These are phyloP conservation scores for Chloroceryle aenea DNA, from an alignment of 2,113 vertebrate species.

Conservation along the genomic window DNA sequence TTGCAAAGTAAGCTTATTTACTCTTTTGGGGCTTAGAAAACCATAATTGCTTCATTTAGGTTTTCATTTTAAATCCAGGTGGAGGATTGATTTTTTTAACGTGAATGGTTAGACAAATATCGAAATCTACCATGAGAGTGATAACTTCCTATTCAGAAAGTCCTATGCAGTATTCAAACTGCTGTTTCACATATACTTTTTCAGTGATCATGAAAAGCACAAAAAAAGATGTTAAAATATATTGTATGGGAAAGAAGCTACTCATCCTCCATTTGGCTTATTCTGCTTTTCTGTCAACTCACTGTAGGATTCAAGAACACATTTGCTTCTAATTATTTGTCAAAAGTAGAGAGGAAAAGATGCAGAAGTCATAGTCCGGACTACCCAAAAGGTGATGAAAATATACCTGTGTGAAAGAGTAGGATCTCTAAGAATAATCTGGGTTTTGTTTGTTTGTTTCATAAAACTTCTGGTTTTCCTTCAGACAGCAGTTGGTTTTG, in stretches of 20 bases:
- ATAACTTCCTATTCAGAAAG: not conserved
- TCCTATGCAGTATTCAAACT: not conserved
- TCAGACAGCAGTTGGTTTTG: not conserved
- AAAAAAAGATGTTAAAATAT: not conserved
- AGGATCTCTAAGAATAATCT: not conserved
- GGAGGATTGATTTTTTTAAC: not conserved
- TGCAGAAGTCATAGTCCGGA: not conserved
- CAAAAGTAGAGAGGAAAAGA: not conserved
- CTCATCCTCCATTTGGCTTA: not conserved
- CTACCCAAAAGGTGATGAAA: not conserved
- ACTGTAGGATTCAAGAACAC: not conserved
- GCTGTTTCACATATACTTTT: not conserved
- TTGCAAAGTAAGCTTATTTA: not conserved
- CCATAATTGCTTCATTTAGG: not conserved
- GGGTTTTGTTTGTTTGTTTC: not conserved
- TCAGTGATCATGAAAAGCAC: not conserved
- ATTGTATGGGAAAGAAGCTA: not conserved
- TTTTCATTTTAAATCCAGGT: not conserved
- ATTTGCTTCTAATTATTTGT: not conserved
- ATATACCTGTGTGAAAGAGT: accelerated
- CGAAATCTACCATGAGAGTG: not conserved
- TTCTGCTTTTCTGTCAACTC: not conserved
- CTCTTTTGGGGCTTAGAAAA: not conserved
- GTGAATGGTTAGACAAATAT: not conserved
- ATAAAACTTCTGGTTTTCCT: not conserved